phyloP scores from a whole-genome alignment of 2,888 invertebrate species.

The Lampropteryx suffumata region DNA sequence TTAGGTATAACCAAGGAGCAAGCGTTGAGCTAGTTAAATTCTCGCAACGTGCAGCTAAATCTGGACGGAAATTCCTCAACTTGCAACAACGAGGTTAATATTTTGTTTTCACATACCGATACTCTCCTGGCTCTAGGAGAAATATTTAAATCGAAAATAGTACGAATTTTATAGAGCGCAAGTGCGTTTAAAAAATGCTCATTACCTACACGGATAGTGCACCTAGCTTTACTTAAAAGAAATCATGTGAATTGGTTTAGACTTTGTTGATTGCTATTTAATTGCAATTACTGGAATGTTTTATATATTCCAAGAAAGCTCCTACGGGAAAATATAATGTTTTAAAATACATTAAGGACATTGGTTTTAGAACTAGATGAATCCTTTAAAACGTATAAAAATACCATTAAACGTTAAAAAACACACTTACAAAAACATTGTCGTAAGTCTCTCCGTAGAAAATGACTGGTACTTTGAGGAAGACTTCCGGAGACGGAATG shows the following conservation, averaged over 20 bases:
- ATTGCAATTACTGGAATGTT: no score
- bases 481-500: constrained; percentile 85
- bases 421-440: constrained; percentile 90
- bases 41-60: constrained; percentile 25
- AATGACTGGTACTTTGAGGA: constrained; percentile 87
- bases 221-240: no score
- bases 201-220: no score
- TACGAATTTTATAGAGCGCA: not conserved
- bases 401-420: not conserved
- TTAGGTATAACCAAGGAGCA: constrained; percentile 3
- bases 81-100: constrained; percentile 34
- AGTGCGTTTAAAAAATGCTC: not conserved
- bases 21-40: constrained; percentile 14
- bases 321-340: no score
- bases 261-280: no score
- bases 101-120: constrained; percentile 29
- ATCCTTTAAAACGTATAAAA: no score
- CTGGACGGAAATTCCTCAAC: constrained; percentile 27
- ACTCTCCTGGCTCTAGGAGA: constrained; percentile 17
- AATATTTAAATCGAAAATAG: constrained; percentile 22
- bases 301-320: no score
- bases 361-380: no score
- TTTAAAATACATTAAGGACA: no score
- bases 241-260: no score
- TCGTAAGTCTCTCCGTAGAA: constrained; percentile 91